These are phyloP conservation scores for Colletes latitarsis DNA, from an alignment of 1,140 invertebrate genomes.

Conservation along the genomic window DNA sequence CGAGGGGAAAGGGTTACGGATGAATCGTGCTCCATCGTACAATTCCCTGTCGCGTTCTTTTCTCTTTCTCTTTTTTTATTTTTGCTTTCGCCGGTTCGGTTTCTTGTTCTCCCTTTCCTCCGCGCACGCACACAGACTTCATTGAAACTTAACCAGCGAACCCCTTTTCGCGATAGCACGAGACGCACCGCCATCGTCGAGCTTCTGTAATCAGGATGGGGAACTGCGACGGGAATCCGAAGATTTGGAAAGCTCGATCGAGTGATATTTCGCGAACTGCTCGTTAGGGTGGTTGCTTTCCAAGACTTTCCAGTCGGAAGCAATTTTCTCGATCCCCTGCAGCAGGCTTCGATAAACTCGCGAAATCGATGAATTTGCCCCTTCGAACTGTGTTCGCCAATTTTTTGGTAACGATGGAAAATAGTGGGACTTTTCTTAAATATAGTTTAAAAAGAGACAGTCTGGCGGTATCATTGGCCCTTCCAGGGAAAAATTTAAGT, in stretches of 20 bases:
- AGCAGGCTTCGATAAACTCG: background rate
- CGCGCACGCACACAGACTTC: background rate
- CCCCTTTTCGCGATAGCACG: conserved; percentile 7
- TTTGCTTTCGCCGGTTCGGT: background rate
- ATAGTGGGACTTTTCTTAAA: too few species aligned
- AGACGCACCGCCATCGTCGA: conserved; percentile 19
- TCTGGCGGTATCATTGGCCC: too few species aligned
- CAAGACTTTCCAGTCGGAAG: background rate
- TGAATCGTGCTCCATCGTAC: background rate
- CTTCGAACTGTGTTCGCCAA: too few species aligned
- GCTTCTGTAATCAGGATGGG: conserved; percentile 29
- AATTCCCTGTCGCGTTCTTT: background rate
- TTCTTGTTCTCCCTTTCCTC: background rate
- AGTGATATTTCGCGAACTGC: background rate
- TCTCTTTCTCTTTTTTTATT: too few species aligned
- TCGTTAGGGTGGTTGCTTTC: background rate
- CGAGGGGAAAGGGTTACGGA: background rate
- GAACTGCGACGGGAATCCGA: background rate
- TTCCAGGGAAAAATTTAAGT: too few species aligned
- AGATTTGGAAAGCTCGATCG: conserved; percentile 13
- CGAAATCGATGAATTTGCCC: background rate
- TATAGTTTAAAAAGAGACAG: too few species aligned
- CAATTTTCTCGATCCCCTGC: background rate
- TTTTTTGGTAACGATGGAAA: too few species aligned
- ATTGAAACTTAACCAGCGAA: background rate